Percentiles rank a stretch among this genome's conserved stretches.
These are phyloP conservation scores for Bruchidius siliquastri DNA, from an alignment of 2,888 invertebrate species.

Conservation along the genomic window DNA sequence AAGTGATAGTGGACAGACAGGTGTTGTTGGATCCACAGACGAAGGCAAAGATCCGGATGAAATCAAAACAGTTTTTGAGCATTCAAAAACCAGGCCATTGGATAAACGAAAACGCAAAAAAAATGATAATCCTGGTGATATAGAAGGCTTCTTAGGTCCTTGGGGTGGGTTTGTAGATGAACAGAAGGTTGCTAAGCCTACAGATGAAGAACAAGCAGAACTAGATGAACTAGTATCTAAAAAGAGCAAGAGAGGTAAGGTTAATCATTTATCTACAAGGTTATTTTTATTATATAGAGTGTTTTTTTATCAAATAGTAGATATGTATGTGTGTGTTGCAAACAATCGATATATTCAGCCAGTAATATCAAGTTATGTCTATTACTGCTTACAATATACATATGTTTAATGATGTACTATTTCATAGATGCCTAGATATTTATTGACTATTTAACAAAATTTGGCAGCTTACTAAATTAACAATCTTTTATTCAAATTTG, in stretches of 20 bases:
- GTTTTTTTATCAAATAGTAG: neutral
- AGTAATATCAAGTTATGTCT: too few relatives aligned
- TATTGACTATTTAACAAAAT: too few relatives aligned
- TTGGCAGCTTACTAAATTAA: too few relatives aligned
- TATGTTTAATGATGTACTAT: too few relatives aligned
- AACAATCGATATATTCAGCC: neutral
- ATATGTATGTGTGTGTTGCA: neutral
- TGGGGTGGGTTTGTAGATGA: constrained; percentile 96
- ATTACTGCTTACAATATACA: too few relatives aligned
- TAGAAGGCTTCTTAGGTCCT: constrained; percentile 94
- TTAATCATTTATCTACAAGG: neutral
- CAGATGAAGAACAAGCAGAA: constrained; percentile 89
- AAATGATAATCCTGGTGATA: constrained; percentile 86
- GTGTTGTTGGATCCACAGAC: constrained; percentile 61
- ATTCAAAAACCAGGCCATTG: constrained; percentile 63
- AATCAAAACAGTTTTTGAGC: constrained; percentile 84
- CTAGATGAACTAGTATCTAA: constrained; percentile 92
- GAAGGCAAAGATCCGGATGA: constrained; percentile 54
- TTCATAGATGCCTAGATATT: too few relatives aligned
- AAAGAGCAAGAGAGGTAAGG: constrained; percentile 72
- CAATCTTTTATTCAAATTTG: too few relatives aligned
- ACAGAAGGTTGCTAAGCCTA: constrained; percentile 80
- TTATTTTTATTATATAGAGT: neutral
- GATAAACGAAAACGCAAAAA: constrained; percentile 72
- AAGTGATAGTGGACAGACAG: constrained; percentile 49